Base-by-base conservation (phyloP, 2,888 invertebrate genomes). In the Diarsia mendica region DNA sequence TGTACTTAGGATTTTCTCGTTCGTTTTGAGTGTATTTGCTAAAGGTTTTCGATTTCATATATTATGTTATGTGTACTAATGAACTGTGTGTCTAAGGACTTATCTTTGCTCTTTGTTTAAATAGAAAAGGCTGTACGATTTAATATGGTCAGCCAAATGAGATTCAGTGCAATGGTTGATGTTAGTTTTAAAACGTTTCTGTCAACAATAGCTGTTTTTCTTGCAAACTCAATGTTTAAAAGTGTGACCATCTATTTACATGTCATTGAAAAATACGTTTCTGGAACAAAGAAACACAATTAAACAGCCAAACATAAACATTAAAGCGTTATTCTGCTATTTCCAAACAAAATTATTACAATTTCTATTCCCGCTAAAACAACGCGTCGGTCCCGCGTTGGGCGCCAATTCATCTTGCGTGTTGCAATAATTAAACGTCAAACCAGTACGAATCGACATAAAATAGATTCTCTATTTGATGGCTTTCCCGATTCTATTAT, bases 401-500 rank as follows among this genome's bases (percentile, higher is more conserved):
- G 80, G 80, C 83, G 86, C 86, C 88, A 85, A 87, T 86, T 82
- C 85, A 89, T 90, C 89, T 89, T 85, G 75, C 77, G 74, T 72
- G 85, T 77, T 80, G 83, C 86, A 85, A 84, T 90, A 91, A 91
- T 90, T 90, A 90, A 91, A 90, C 90, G 89, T 88, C 89, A 88
- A 83, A 72, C 84, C 66, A 68, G 72, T 78, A 64, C 75, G 70
- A 84, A 77, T 77, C 70, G 73, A 79, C 77, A 72, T 70, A 60
- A 84, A 84, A 84, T 83, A 76, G 81, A 83, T 73, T 76, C 51
- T 65, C 84, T 64, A 71, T 84, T 80, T 77, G 85, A 84, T 75
- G 58, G 81, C 67, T 72, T 70, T 71, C 28, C 72, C 60, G 61
- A 73, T 76, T 76, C 81, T 83, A 84, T 84, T 84, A 80, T 70